A percentile compares a stretch with the other conserved stretches of the same genome.
Conservation (phyloP, 2,888 invertebrate genomes). For the Drosophila kambysellisi region DNA sequence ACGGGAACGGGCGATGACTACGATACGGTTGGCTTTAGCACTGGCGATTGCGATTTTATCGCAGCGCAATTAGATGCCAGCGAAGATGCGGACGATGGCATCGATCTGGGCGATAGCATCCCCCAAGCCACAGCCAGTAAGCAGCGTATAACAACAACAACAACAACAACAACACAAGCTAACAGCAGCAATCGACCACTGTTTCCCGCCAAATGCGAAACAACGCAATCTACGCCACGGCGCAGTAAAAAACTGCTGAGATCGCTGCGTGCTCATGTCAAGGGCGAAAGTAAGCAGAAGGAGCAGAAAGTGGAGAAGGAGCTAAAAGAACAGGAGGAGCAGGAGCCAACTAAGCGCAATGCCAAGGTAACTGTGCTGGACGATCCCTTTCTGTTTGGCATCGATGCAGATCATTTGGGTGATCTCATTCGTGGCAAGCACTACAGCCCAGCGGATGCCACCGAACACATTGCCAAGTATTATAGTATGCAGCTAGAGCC, state of each 20-base stretch:
- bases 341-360: slow-evolving; percentile 79
- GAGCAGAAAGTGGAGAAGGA: slow-evolving; percentile 26
- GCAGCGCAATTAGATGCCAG: slow-evolving; percentile 75
- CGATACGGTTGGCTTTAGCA: slow-evolving; percentile 65
- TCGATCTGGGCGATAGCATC: slow-evolving; percentile 70
- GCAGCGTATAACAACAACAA: slow-evolving; percentile 6
- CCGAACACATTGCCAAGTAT: slow-evolving; percentile 81
- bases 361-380: slow-evolving; percentile 85
- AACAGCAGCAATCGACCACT: slow-evolving; percentile 59
- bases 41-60: slow-evolving; percentile 76
- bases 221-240: slow-evolving; percentile 54
- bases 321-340: slow-evolving; percentile 20
- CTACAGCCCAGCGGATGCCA: slow-evolving; percentile 62
- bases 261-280: slow-evolving; percentile 80
- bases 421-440: slow-evolving; percentile 76
- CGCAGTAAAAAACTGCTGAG: slow-evolving; percentile 83
- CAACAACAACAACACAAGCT: slow-evolving; percentile 24
- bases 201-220: slow-evolving; percentile 77
- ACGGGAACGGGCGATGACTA: slow-evolving; percentile 68
- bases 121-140: slow-evolving; percentile 22
- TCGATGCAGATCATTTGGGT: slow-evolving; percentile 82
- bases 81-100: slow-evolving; percentile 77
- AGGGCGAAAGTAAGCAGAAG: slow-evolving; percentile 61
- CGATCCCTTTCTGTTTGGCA: slow-evolving; percentile 85
- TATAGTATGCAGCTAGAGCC: slow-evolving; percentile 59